Conservation (phyloP, 2,797 vertebrate genomes). For the Crenuchus spilurus region DNA sequence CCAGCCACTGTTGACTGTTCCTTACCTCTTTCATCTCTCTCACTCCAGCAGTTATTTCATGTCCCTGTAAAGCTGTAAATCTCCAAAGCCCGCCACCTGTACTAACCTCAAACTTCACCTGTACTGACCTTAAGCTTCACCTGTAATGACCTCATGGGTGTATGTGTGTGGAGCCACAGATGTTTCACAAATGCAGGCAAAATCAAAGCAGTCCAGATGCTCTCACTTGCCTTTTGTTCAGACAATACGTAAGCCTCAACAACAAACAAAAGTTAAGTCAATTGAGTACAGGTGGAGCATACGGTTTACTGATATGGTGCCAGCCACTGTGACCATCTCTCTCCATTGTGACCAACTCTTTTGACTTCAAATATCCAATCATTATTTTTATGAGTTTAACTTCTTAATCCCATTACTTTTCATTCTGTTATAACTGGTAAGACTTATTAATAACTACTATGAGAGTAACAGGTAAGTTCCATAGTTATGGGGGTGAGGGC, state of each 20-base stretch:
- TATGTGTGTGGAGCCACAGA: slow-evolving; percentile 30
- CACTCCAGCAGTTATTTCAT: slow-evolving; percentile 28
- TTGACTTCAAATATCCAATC: no score
- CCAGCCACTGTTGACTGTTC: slow-evolving; percentile 3
- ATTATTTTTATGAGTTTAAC: no score
- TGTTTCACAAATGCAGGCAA: slow-evolving; percentile 36
- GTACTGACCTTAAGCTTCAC: slow-evolving; percentile 20
- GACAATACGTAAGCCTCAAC: background rate
- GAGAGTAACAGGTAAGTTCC: no score
- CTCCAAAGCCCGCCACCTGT: background rate
- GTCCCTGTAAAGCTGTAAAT: slow-evolving; percentile 28
- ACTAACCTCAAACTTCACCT: slow-evolving; percentile 28
- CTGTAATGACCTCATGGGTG: slow-evolving; percentile 7
- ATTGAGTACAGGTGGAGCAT: no score
- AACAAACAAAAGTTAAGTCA: no score
- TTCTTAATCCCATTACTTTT: no score
- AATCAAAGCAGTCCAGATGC: background rate
- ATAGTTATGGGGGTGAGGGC: no score
- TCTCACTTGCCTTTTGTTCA: background rate
- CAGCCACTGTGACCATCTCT: no score
- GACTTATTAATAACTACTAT: no score
- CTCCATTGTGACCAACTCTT: no score
- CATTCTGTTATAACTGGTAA: no score
- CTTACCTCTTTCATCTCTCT: slow-evolving; percentile 35
- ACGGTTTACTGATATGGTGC: no score